Base-by-base conservation (phyloP, 2,113 vertebrate genomes). In the Sturnira hondurensis region DNA sequence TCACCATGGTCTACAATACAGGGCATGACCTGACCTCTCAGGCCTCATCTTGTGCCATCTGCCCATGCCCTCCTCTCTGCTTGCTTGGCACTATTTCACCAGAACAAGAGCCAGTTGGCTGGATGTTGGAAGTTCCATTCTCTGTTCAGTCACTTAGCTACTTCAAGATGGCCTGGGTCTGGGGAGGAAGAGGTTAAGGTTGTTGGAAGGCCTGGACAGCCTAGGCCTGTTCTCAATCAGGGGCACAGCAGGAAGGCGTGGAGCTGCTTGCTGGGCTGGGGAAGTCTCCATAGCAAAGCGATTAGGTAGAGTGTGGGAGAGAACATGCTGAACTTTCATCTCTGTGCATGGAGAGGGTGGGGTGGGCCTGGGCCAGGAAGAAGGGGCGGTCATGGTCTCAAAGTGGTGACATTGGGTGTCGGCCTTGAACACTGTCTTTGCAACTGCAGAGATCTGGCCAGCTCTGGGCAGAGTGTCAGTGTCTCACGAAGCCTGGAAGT, bases 181-280 rank as follows among this genome's bases (percentile, higher is more conserved):
- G 87, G 97, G 65, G 56, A 97, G 16, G 91, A 95, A 96, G 41
- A 84, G 81, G 95, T 97, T 97, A 97, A 97, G 38, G 20, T 80
- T 81, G 43, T 41, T 90, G 93, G 91, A 90, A 90, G 85, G 73
- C 43, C 56, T 36, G 81, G 68, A 31, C 41, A 50, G 56, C 70
- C 74, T 24, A 26, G 85, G 97, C 80, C 95, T 97, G 96, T 92
- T 97, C 93, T 95, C 88, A 84, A 96, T 97, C 95, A 96, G 71
- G 71, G 78, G 58, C 87, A 24, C 76, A 70, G 93, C 54, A 54
- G 90, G 87, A 73, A 95, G 84, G 90, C 92, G 5, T 93, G 82
- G 95, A 71, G 93, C 80, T 74, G 92, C 86, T 86, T 31, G 68
- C 74, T 43, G 65, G 65, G 45, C 36, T 10, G 4, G 38, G 65